These are phyloP conservation scores for Odontocerum albicorne DNA, from an alignment of 2,888 invertebrate genomes.

Conservation along the genomic window DNA sequence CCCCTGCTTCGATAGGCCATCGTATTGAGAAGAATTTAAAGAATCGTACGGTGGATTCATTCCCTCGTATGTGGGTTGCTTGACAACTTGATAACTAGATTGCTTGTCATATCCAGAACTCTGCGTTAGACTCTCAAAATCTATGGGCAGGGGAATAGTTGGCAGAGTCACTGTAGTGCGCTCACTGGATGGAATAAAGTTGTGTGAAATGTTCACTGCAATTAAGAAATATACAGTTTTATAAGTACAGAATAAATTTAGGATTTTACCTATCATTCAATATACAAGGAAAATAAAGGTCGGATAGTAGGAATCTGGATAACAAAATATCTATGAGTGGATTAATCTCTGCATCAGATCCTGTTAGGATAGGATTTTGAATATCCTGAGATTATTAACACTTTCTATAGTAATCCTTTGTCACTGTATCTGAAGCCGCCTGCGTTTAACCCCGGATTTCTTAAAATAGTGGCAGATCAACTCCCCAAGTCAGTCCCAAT, in stretches of 20 bases:
- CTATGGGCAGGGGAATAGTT: constrained; percentile 52
- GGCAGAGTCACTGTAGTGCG: constrained; percentile 50
- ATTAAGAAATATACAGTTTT: constrained; percentile 28
- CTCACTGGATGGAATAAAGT: constrained; percentile 50
- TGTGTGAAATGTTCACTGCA: constrained; percentile 56
- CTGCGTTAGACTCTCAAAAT: constrained; percentile 50
- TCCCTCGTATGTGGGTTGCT: constrained; percentile 40
- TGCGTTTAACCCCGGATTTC: no score
- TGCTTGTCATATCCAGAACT: constrained; percentile 53
- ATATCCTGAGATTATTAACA: no score
- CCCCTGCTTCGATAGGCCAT: constrained; percentile 49
- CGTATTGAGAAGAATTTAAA: constrained; percentile 46
- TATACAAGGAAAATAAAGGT: no score
- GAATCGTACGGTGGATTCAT: constrained; percentile 54
- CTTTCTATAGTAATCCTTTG: no score
- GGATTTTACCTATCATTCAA: no score
- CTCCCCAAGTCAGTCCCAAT: no score
- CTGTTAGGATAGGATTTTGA: no score
- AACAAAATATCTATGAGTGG: background rate
- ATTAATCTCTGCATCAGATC: no score
- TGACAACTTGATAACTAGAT: constrained; percentile 43
- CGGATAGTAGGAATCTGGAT: no score
- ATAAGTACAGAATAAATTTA: no score
- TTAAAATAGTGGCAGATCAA: no score
- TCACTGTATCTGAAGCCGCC: no score